Evolutionary conservation across 2,888 invertebrate species (phyloP), one percentile per base, ranked within the genome.

Genomic region (Plebejus anna): DNA sequence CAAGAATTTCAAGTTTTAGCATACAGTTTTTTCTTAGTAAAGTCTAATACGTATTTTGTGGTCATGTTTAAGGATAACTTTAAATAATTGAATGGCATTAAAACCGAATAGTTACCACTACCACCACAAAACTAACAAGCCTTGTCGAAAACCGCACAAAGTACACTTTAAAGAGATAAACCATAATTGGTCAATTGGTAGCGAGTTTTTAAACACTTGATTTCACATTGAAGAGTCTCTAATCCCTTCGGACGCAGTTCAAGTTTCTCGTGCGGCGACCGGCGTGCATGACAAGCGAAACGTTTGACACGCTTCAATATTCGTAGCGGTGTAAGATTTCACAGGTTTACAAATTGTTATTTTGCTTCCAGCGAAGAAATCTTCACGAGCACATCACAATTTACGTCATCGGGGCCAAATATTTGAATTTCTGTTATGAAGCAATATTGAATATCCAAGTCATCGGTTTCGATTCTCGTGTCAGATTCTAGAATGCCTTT

Each of bases 241-340:
- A 66, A 66, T 66, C 66, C 66, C 32, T 66, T 66, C 66, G 22
- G 66, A 66, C 66, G 66, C 66, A 66, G 66, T 66, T 66, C 32
- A 66, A 66, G 66, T 66, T 66, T 32, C 66, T 66, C 66, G 32
- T 22, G 66, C n/a, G 32, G 22, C 61, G 61, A 28, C 1, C 66
- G 32, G 66, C 66, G 66, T 66, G 66, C 66, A 66, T 66, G 66
- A 66, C 66, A 66, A 66, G 66, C 66, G 32, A 36, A 36, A 66
- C 32, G 66, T 32, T 66, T 66, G 66, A 66, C 66, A 66, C 66
- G 66, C 32, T 66, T 66, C 66, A 66, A 66, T 66, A 66, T 66
- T 66, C 66, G 66, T 66, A 66, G 66, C 66, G 32, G 66, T 66
- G 66, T 66, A 66, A 32, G 66, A 66, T 66, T 66, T 66, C 66